A percentile compares a stretch with the other conserved stretches of the same genome.
phyloP scores from a whole-genome alignment of 2,113 vertebrate species.

The Coptodon rendalli region DNA sequence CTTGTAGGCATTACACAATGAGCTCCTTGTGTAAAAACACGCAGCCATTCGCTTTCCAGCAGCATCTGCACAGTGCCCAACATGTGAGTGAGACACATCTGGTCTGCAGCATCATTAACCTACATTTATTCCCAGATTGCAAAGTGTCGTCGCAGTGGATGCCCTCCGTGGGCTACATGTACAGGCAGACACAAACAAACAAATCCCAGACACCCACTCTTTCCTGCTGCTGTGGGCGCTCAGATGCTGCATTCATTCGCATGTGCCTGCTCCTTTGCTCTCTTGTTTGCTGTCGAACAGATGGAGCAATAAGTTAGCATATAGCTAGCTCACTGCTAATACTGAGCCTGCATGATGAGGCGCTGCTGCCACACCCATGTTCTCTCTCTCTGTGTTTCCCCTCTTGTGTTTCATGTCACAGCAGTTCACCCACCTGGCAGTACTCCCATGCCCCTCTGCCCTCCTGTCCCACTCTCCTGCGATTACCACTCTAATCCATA shows the following conservation, averaged over 20 bases:
- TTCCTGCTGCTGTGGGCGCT: neutral
- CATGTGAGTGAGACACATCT: constrained; percentile 38
- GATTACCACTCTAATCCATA: constrained; percentile 69
- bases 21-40: neutral
- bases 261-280: neutral
- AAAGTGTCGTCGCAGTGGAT: neutral
- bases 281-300: constrained; percentile 1
- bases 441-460: neutral
- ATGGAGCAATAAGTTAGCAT: constrained; percentile 8
- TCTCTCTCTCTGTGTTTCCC: neutral
- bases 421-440: constrained; percentile 43
- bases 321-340: neutral
- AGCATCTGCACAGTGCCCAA: constrained; percentile 3
- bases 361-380: neutral
- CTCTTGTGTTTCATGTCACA: constrained; percentile 6
- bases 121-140: constrained; percentile 34
- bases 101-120: constrained; percentile 38
- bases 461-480: constrained; percentile 33
- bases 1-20: neutral
- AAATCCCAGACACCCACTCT: constrained; percentile 23
- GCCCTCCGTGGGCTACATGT: neutral
- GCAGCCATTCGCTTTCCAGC: neutral
- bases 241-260: neutral
- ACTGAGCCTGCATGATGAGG: neutral
- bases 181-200: constrained; percentile 6